Percentiles rank a stretch among this genome's conserved stretches.
Conservation (phyloP, 2,797 vertebrate genomes). For the Neosilurus hyrtlii region DNA sequence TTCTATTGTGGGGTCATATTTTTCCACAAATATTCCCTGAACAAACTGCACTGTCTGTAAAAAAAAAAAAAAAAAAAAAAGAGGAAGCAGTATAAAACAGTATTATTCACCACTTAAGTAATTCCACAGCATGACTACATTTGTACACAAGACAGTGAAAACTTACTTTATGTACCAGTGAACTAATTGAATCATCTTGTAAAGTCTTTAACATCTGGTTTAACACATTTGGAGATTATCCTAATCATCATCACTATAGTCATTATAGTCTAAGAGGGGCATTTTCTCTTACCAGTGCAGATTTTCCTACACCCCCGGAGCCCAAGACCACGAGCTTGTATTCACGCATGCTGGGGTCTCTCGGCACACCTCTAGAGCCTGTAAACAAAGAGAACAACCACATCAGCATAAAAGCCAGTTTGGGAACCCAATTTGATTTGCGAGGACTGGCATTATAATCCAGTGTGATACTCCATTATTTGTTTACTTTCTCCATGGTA, state of each 20-base stretch:
- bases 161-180: not conserved
- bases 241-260: not conserved
- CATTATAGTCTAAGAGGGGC: not conserved
- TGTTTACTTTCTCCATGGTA: not conserved
- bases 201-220: not conserved
- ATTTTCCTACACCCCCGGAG: conserved; percentile 98
- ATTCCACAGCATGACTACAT: not conserved
- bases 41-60: conserved; percentile 97
- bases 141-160: not conserved
- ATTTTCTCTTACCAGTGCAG: conserved; percentile 88
- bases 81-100: no score
- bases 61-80: no score
- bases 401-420: not conserved
- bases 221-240: not conserved
- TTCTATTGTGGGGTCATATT: conserved; percentile 99
- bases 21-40: conserved; percentile 99
- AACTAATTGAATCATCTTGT: no score
- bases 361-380: conserved; percentile 79
- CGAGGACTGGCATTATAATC: not conserved
- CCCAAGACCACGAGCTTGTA: conserved; percentile 99
- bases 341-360: conserved; percentile 93
- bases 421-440: not conserved
- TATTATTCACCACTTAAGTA: not conserved
- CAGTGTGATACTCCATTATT: no score
- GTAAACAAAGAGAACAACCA: conserved; percentile 40